phyloP scores from a whole-genome alignment of 2,113 vertebrate species.

The Ascaphus truei region DNA sequence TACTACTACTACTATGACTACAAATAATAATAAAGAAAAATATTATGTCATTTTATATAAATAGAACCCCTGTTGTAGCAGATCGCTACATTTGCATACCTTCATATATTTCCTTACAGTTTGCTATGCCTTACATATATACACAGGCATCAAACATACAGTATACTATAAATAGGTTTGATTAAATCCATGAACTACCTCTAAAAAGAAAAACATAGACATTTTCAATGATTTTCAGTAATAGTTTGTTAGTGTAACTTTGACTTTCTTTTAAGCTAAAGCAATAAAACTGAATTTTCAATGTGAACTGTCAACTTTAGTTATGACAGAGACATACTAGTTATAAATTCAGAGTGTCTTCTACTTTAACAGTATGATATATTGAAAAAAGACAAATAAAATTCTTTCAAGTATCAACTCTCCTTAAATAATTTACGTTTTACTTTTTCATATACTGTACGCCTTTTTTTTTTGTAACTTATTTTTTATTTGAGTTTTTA shows the following conservation, averaged over 20 bases:
- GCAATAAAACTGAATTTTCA: constrained; percentile 80
- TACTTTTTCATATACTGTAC: no score
- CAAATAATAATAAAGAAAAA: no score
- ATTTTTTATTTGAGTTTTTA: no score
- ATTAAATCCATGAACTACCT: background rate
- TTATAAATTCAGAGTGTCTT: constrained; percentile 60
- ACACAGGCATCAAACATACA: no score
- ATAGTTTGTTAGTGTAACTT: constrained; percentile 74
- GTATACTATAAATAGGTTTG: no score
- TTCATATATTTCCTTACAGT: no score
- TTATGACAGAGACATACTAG: constrained; percentile 71
- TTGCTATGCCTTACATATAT: no score
- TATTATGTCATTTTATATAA: no score
- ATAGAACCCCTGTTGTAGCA: no score
- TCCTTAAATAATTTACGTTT: constrained; percentile 84
- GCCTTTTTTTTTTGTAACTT: constrained; percentile 72
- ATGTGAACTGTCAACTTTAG: constrained; percentile 73
- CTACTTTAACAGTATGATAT: constrained; percentile 65
- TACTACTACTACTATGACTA: no score
- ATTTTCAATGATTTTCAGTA: constrained; percentile 56
- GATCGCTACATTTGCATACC: no score
- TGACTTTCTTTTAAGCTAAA: constrained; percentile 73
- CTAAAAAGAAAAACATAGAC: constrained; percentile 49
- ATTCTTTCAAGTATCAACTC: constrained; percentile 74
- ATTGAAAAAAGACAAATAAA: constrained; percentile 71